Conservation (phyloP, 2,113 vertebrate species). For the Mixornis gularis region DNA sequence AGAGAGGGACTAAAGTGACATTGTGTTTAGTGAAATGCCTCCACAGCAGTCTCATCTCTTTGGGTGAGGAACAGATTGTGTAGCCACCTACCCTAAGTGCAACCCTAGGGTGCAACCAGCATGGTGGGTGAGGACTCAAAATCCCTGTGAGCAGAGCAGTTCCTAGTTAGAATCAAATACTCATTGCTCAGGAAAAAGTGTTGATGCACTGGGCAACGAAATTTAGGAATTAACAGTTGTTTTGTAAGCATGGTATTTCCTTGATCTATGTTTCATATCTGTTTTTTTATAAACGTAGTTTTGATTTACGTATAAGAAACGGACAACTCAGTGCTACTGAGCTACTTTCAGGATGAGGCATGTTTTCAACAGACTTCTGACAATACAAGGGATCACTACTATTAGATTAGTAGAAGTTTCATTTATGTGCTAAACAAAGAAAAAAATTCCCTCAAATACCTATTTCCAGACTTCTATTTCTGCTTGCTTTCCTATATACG, state of each 20-base stretch:
- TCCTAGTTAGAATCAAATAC: not conserved
- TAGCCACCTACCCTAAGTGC: not conserved
- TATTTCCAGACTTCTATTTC: not conserved
- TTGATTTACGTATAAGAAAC: not conserved
- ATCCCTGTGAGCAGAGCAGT: not conserved
- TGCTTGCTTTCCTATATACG: not conserved
- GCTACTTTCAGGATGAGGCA: not conserved
- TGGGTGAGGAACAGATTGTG: not conserved
- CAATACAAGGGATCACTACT: not conserved
- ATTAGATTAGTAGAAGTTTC: not conserved
- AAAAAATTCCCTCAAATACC: not conserved
- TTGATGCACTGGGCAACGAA: not conserved
- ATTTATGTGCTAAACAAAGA: not conserved
- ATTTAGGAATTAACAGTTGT: not conserved
- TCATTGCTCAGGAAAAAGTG: not conserved
- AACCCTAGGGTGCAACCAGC: too few species aligned
- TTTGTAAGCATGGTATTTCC: not conserved
- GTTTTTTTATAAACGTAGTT: not conserved
- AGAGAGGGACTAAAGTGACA: not conserved
- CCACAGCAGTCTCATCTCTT: not conserved
- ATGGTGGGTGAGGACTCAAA: not conserved
- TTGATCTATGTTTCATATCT: not conserved
- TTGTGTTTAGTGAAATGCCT: not conserved
- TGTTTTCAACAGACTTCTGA: not conserved
- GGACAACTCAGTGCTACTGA: not conserved